A percentile compares a stretch with the other conserved stretches of the same genome.
These are phyloP conservation scores for Conchocele bisecta DNA, from an alignment of 2,888 invertebrate genomes.

Conservation along the genomic window DNA sequence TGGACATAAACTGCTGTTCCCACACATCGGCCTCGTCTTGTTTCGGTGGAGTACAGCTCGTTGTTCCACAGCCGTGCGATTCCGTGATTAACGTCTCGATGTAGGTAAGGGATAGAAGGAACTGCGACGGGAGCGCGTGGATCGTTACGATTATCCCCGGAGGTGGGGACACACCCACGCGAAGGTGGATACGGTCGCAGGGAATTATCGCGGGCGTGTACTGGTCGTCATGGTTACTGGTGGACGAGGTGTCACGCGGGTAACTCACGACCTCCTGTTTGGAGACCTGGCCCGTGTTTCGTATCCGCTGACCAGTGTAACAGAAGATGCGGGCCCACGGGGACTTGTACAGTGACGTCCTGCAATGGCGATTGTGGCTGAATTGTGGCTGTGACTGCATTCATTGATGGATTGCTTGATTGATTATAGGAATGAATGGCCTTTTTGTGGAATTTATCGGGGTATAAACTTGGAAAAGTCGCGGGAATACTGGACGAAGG, in stretches of 20 bases:
- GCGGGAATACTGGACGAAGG: too few relatives aligned
- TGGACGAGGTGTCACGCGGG: constrained; percentile 76
- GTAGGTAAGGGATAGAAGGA: constrained; percentile 81
- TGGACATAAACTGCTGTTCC: constrained; percentile 22
- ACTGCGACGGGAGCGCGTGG: constrained; percentile 82
- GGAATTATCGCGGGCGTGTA: constrained; percentile 80
- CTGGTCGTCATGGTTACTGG: constrained; percentile 76
- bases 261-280: constrained; percentile 80
- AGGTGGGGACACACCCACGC: constrained; percentile 79
- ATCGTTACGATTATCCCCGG: constrained; percentile 78
- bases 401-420: too few relatives aligned
- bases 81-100: constrained; percentile 80
- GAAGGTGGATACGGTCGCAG: constrained; percentile 76
- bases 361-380: too few relatives aligned
- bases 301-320: constrained; percentile 80
- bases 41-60: constrained; percentile 64
- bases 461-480: too few relatives aligned
- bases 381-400: too few relatives aligned
- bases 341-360: constrained; percentile 78
- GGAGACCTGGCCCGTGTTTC: constrained; percentile 76
- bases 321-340: constrained; percentile 81
- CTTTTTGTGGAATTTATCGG: too few relatives aligned
- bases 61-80: constrained; percentile 74
- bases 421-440: too few relatives aligned
- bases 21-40: constrained; percentile 44